Base-by-base conservation (phyloP, 1,140 invertebrate genomes). In the Scaptomyza hsui region DNA sequence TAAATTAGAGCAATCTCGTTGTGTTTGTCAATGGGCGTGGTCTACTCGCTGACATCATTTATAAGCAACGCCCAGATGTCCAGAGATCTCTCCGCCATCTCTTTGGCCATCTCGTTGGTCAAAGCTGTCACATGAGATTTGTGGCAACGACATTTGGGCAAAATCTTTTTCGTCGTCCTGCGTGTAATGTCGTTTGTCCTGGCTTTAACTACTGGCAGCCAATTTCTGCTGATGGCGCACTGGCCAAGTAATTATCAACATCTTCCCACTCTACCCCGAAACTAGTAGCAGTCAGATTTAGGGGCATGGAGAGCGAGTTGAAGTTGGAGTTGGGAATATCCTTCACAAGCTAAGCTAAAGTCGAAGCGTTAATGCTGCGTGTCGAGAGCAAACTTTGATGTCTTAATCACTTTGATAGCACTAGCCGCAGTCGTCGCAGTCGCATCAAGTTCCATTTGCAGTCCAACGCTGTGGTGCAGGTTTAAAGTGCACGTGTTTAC, bases 341-440 rank as follows among this genome's bases (percentile, higher is more conserved):
- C 49, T 41, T 29, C 75, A 0, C 39, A 21, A 76, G 55, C 72
- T 56, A 65, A 85, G 81, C 59, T n/a, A 52, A 81, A 82, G 82
- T 62, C 71, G 72, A 82, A 78, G 82, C 82, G 83, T 88, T 86
- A 88, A 88, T 89, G 82, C 83, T 89, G 75, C 82, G 78, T 88
- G 82, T 88, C 78, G 78, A 72, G 81, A 69, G 78, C 67, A 88
- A 88, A 88, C 78, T 82, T 88, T 88, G 82, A 88, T 88, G 82
- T 75, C 83, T 89, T 88, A 88, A 88, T 88, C 82, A 89, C 82
- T 78, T 72, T 69, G 75, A 70, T 72, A 62, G 72, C n/a, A n/a
- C n/a, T 7, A 60, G 59, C 47, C 39, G 26, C 5, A 63, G 60
- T 55, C 52, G 59, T 41, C 39, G 26, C 5, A 63, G 60, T 55